Evolutionary conservation across 2,888 invertebrate genomes (phyloP).

Genomic region (Platycheirus rosarum): DNA sequence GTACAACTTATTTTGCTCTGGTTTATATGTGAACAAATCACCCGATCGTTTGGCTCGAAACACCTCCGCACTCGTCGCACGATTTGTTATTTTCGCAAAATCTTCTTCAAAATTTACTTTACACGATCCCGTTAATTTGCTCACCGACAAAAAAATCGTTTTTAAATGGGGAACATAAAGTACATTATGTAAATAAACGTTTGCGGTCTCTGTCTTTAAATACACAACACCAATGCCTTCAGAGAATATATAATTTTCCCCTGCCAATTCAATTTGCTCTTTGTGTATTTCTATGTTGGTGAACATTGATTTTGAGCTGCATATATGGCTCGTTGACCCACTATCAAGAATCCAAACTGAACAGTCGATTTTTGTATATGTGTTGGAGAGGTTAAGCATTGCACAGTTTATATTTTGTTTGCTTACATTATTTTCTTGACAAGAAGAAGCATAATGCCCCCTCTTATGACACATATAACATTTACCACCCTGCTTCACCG

Average conservation of each 20-base stretch:
- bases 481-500: not conserved
- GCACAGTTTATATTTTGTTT: not conserved
- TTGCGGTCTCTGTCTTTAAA: not conserved
- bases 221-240: slow-evolving; percentile 23
- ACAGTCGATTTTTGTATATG: slow-evolving; percentile 1
- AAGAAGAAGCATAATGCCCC: slow-evolving; percentile 19
- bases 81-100: slow-evolving; percentile 2
- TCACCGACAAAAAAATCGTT: slow-evolving; percentile 12
- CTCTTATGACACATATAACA: slow-evolving; percentile 3
- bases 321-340: slow-evolving; percentile 1
- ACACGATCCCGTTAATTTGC: slow-evolving; percentile 5
- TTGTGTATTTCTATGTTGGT: not conserved
- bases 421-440: slow-evolving; percentile 7
- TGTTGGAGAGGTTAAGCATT: slow-evolving; percentile 12
- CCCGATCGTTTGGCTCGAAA: slow-evolving; percentile 1
- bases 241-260: slow-evolving; percentile 4
- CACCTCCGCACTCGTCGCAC: not conserved
- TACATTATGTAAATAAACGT: not conserved
- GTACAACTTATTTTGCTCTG: not conserved
- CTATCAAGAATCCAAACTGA: slow-evolving; percentile 2
- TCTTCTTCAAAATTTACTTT: not conserved
- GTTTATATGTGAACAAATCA: not conserved
- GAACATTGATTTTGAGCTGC: not conserved
- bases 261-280: too few relatives aligned
- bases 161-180: slow-evolving; percentile 1